Percentiles rank a stretch among this genome's conserved stretches.
Conservation (phyloP, 1,140 invertebrate species). For the Ips nitidus region DNA sequence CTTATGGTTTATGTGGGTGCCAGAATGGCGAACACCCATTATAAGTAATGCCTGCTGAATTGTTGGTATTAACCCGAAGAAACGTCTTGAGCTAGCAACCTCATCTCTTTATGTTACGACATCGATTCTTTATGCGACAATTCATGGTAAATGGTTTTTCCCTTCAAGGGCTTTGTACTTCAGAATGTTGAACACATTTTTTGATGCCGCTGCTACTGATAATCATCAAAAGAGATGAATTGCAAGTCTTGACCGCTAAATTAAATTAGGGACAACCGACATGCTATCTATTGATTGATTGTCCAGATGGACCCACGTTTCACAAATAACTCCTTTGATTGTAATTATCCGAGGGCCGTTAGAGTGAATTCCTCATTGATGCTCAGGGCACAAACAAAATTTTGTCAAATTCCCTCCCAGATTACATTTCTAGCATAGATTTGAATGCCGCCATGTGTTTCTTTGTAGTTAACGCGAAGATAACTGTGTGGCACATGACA, state of each 20-base stretch:
- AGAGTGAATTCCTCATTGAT: slow-evolving; percentile 14
- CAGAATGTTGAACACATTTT: no score
- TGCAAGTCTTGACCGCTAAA: slow-evolving; percentile 20
- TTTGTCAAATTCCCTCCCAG: not conserved
- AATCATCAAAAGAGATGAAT: slow-evolving; percentile 17
- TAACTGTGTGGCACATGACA: slow-evolving; percentile 1
- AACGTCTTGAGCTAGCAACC: slow-evolving; percentile 32
- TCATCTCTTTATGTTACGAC: slow-evolving; percentile 42
- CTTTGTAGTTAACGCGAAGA: not conserved
- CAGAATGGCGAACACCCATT: slow-evolving; percentile 43
- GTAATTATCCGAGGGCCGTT: slow-evolving; percentile 14
- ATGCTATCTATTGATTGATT: slow-evolving; percentile 17
- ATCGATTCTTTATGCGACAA: slow-evolving; percentile 37
- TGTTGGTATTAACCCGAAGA: slow-evolving; percentile 42
- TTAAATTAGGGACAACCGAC: slow-evolving; percentile 13
- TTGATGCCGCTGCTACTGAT: not conserved
- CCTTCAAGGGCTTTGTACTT: slow-evolving; percentile 18
- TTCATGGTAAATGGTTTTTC: slow-evolving; percentile 35
- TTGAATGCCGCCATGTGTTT: not conserved
- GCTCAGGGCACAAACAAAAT: not conserved
- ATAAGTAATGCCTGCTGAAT: slow-evolving; percentile 39
- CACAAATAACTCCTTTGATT: slow-evolving; percentile 25
- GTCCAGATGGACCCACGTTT: slow-evolving; percentile 19
- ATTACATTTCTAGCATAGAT: slow-evolving; percentile 1
- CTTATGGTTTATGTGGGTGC: slow-evolving; percentile 46